Conservation (phyloP, 1,140 invertebrate species). For the Pygmarrhopalites habei region DNA sequence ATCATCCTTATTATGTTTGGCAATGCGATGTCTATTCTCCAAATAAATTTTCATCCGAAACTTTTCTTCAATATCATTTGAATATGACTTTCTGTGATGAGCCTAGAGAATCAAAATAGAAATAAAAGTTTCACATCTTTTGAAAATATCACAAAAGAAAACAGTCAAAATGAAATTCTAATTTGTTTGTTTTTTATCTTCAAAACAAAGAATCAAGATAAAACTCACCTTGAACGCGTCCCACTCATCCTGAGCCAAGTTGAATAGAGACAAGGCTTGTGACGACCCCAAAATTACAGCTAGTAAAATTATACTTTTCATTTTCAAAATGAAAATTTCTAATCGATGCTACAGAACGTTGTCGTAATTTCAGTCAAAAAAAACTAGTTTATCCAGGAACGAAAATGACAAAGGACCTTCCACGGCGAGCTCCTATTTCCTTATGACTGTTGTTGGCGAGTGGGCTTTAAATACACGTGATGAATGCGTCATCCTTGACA, state of each 20-base stretch:
- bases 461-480: too few relatives aligned
- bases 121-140: neutral
- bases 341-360: too few relatives aligned
- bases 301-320: conserved; percentile 11
- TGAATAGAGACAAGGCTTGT: conserved; percentile 18
- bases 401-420: too few relatives aligned
- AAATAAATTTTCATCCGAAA: conserved; percentile 80
- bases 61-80: conserved; percentile 63
- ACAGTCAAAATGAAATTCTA: neutral
- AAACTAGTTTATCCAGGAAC: too few relatives aligned
- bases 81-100: conserved; percentile 62
- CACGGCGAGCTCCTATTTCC: too few relatives aligned
- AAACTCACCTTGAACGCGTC: conserved; percentile 35
- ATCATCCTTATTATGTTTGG: conserved; percentile 63
- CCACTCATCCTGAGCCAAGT: conserved; percentile 37
- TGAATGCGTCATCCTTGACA: too few relatives aligned
- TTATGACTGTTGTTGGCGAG: too few relatives aligned
- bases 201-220: neutral
- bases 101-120: conserved; percentile 29
- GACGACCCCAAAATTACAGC: conserved; percentile 1
- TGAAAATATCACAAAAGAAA: neutral
- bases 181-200: neutral
- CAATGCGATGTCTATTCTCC: conserved; percentile 76
- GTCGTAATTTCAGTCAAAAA: too few relatives aligned
- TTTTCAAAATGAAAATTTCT: neutral